Percentiles rank a stretch among this genome's conserved stretches.
phyloP scores from a whole-genome alignment of 1,140 invertebrate genomes.

The Berghia stephanieae region DNA sequence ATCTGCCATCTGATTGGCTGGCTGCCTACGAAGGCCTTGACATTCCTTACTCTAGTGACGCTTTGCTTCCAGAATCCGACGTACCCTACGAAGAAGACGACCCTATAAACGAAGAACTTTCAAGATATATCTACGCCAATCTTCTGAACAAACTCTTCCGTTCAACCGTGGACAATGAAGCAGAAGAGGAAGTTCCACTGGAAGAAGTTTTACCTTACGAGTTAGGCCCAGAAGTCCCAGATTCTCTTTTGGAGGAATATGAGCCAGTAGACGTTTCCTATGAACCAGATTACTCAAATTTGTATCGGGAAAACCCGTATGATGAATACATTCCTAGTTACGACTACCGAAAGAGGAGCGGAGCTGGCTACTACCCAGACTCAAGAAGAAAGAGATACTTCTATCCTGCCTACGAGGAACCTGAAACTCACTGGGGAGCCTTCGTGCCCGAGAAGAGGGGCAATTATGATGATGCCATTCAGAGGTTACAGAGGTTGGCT shows the following conservation, averaged over 20 bases:
- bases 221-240: constrained; percentile 2
- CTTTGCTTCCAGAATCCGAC: not conserved
- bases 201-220: constrained; percentile 25
- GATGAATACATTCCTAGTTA: too few relatives aligned
- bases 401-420: constrained; percentile 48
- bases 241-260: not conserved
- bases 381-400: constrained; percentile 44
- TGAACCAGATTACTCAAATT: constrained; percentile 11
- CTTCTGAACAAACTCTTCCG: constrained; percentile 1
- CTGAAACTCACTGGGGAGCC: constrained; percentile 48
- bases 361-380: constrained; percentile 40
- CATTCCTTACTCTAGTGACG: constrained; percentile 24
- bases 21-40: not conserved
- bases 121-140: not conserved
- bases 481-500: constrained; percentile 42
- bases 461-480: constrained; percentile 44
- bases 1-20: constrained; percentile 30
- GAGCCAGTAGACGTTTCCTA: not conserved
- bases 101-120: constrained; percentile 10
- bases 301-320: constrained; percentile 41
- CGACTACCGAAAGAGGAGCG: too few relatives aligned
- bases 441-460: constrained; percentile 47
- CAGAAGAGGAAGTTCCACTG: constrained; percentile 17
- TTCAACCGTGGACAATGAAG: not conserved
- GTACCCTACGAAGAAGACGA: not conserved